Evolutionary conservation across 2,888 invertebrate species (phyloP), one percentile per base, ranked within the genome.

Genomic region (Amphiduros pacificus): DNA sequence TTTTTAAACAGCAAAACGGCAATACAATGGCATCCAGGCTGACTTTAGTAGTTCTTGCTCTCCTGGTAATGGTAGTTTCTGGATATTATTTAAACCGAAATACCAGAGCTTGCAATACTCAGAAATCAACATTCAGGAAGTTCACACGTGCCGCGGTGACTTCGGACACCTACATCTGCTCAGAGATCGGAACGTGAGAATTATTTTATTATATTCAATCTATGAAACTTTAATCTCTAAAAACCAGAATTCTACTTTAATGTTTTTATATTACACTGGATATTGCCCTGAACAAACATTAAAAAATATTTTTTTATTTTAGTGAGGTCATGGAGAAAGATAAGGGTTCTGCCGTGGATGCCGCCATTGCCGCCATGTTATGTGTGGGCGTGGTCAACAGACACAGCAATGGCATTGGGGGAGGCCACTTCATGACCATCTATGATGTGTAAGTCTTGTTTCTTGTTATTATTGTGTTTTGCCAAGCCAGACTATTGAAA

Each of bases 281-380:
- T 36, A 11, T 36, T 36, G 17, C 17, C 36, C 36, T 11, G 17
- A 36, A 36, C 36, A 36, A 36, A 11, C 17, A 36, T n/a, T n/a
- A n/a, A n/a, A n/a, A n/a, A n/a, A n/a, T n/a, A 36, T 36, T 36
- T 36, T 17, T 36, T 36, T 17, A 11, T 36, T 5, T 9, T 63
- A 66, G 66, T 28, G 44, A 61, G n/a, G 61, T 66, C 26, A n/a
- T 64, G 41, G 63, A 51, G 1, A 2, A 14, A 31, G 83, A 84
- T 69, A 88, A 88, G 48, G 90, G 90, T 22, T 87, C 85, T 83
- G 89, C 90, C 24, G 84, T 89, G 0, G 91, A 91, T 84, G 90
- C 90, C 56, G 88, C 89, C 36, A 86, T 88, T 61, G 89, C 88
- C 51, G 86, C 89, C 58, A 86, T 89, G 26, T 85, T 91, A 62